Percentiles rank a stretch among this genome's conserved stretches.
These are phyloP conservation scores for Calidris pugnax DNA, from an alignment of 2,113 vertebrate genomes.

Conservation along the genomic window DNA sequence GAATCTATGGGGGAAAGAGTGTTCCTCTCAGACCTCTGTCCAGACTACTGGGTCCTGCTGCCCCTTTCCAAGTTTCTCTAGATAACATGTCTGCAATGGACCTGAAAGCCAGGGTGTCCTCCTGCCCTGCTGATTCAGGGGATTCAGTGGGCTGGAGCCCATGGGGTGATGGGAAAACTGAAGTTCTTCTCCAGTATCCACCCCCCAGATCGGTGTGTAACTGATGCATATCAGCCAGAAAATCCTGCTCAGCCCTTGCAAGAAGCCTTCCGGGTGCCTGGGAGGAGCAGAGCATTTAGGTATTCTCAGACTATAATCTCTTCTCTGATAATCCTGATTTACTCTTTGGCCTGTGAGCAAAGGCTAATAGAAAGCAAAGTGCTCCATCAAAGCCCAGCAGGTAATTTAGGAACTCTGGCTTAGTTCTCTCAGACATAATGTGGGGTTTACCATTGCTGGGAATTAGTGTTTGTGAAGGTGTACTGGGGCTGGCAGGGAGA, in stretches of 20 bases:
- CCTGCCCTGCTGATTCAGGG: background rate
- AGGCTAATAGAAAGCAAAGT: slow-evolving; percentile 37
- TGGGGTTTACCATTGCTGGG: background rate
- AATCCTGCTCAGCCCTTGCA: background rate
- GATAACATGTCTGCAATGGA: background rate
- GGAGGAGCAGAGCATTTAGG: slow-evolving; percentile 2
- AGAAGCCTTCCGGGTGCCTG: background rate
- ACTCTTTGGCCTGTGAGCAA: slow-evolving; percentile 11
- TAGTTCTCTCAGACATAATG: background rate
- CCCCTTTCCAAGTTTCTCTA: background rate
- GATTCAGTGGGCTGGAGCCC: background rate
- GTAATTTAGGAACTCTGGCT: slow-evolving; percentile 8
- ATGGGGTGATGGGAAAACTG: background rate
- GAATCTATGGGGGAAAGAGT: background rate
- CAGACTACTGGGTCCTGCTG: fast-evolving
- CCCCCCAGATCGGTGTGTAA: background rate
- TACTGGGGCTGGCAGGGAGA: background rate
- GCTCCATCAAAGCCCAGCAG: background rate
- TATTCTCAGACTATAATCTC: slow-evolving; percentile 30
- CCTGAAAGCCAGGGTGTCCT: background rate
- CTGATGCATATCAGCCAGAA: slow-evolving; percentile 31
- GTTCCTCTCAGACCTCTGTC: background rate
- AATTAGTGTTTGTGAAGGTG: slow-evolving; percentile 3
- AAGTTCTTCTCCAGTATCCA: background rate
- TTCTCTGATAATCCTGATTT: slow-evolving; percentile 40